These are phyloP conservation scores for Leucopternis melanops DNA, from an alignment of 2,113 vertebrate species.

Conservation along the genomic window DNA sequence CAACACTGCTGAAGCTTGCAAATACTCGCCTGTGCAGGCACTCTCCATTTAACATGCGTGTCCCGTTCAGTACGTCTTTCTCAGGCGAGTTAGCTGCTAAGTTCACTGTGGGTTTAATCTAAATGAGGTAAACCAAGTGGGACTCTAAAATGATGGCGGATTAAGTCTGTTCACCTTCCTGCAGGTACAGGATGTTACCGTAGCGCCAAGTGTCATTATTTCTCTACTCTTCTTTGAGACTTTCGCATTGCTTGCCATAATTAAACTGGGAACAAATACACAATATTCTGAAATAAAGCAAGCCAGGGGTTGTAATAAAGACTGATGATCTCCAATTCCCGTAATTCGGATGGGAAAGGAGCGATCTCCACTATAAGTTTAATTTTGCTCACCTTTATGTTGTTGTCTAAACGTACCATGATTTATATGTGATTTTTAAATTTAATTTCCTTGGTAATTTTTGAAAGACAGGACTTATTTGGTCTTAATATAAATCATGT, in stretches of 20 bases:
- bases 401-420: background rate
- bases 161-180: background rate
- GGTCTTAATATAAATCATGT: background rate
- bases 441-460: background rate
- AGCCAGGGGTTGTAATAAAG: background rate
- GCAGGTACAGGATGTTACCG: background rate
- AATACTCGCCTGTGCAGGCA: accelerated
- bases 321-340: background rate
- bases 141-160: background rate
- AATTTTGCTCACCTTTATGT: background rate
- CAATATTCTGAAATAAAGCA: background rate
- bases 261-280: background rate
- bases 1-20: background rate
- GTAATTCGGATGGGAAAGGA: background rate
- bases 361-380: background rate
- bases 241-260: background rate
- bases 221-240: background rate
- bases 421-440: background rate
- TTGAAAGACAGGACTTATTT: background rate
- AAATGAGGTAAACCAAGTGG: background rate
- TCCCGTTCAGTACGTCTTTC: background rate
- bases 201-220: background rate
- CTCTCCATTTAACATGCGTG: accelerated
- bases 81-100: too few species aligned
- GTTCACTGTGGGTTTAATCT: background rate